phyloP scores from a whole-genome alignment of 2,113 vertebrate species.

The Nothoprocta pentlandii region DNA sequence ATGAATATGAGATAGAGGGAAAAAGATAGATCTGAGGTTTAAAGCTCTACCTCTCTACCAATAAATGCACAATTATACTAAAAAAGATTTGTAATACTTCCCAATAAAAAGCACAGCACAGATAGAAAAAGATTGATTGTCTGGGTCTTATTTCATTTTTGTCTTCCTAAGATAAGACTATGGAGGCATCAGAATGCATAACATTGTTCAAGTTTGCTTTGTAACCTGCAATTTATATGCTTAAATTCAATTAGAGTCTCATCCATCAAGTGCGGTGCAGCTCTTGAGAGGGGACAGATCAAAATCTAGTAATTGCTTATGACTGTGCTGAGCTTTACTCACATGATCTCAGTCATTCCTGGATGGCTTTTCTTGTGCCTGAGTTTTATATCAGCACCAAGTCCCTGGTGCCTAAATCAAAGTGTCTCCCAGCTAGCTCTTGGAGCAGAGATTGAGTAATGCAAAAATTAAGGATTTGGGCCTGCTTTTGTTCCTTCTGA shows the following conservation, averaged over 20 bases:
- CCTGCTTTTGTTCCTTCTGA: not conserved
- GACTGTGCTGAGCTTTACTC: not conserved
- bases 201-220: not conserved
- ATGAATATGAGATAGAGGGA: not conserved
- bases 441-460: not conserved
- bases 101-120: not conserved
- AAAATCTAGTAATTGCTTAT: not conserved
- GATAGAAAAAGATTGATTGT: not conserved
- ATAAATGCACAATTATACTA: constrained; percentile 5
- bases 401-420: not conserved
- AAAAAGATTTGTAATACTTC: constrained; percentile 3
- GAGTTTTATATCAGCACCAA: not conserved
- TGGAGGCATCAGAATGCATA: not conserved
- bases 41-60: not conserved
- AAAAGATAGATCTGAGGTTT: not conserved
- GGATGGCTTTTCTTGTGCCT: not conserved
- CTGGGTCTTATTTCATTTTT: not conserved
- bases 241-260: constrained; percentile 24
- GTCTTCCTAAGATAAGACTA: not conserved
- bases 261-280: not conserved
- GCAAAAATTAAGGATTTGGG: not conserved
- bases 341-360: not conserved
- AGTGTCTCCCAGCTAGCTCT: not conserved
- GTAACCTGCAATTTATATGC: constrained; percentile 12
- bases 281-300: not conserved